These are phyloP conservation scores for Vidua macroura DNA, from an alignment of 2,113 vertebrate species.

Conservation along the genomic window DNA sequence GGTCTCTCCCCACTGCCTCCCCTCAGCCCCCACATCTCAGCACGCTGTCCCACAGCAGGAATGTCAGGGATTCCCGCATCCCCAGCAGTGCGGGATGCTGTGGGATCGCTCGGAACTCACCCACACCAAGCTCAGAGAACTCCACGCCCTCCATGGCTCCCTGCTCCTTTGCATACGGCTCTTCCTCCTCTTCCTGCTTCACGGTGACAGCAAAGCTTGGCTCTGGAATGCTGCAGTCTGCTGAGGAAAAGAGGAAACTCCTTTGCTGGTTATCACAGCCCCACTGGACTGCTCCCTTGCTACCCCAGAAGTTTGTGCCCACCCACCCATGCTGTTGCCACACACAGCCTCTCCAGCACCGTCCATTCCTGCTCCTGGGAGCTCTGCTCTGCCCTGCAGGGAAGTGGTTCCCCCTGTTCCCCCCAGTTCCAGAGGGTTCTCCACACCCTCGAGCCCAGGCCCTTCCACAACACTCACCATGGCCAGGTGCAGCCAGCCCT, in stretches of 20 bases:
- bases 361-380: background rate
- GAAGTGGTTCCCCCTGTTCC: background rate
- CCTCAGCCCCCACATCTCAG: background rate
- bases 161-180: background rate
- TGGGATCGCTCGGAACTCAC: background rate
- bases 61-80: background rate
- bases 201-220: fast-evolving
- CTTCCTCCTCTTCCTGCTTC: background rate
- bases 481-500: background rate
- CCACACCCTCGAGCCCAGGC: background rate
- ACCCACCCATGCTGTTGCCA: background rate
- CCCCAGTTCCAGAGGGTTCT: background rate
- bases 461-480: background rate
- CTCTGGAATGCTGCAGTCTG: background rate
- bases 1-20: background rate
- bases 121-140: background rate
- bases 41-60: background rate
- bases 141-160: background rate
- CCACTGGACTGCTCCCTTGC: background rate
- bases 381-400: background rate
- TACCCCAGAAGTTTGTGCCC: background rate
- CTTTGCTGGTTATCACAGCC: background rate
- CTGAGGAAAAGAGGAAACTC: background rate
- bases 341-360: background rate
- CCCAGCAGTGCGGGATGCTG: fast-evolving